These are phyloP conservation scores for Polydesmus complanatus DNA, from an alignment of 2,888 invertebrate species.

Conservation along the genomic window DNA sequence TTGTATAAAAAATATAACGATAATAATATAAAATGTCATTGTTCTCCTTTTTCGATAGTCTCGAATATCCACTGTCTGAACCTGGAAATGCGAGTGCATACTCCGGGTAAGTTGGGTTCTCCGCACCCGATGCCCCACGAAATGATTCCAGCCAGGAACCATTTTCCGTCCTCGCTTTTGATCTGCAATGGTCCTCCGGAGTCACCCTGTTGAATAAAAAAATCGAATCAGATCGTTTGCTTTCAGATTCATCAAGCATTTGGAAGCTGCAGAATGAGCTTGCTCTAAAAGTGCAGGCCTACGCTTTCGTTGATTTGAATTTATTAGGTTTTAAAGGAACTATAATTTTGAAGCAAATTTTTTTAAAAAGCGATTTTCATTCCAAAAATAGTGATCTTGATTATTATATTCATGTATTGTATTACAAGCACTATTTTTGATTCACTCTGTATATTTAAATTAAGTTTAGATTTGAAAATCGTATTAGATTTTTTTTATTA, in stretches of 20 bases:
- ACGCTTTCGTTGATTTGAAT: too few relatives aligned
- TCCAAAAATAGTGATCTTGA: too few relatives aligned
- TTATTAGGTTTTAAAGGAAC: neutral
- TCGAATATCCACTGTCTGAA: constrained; percentile 72
- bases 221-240: neutral
- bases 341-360: neutral
- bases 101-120: constrained; percentile 81
- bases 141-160: constrained; percentile 84
- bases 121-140: constrained; percentile 92
- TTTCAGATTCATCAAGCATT: too few relatives aligned
- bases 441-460: too few relatives aligned
- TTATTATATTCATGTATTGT: too few relatives aligned
- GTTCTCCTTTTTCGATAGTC: constrained; percentile 9
- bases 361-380: neutral
- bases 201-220: constrained; percentile 67
- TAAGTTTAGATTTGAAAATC: too few relatives aligned
- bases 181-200: constrained; percentile 80
- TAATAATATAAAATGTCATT: too few relatives aligned
- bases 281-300: too few relatives aligned
- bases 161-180: constrained; percentile 68
- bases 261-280: too few relatives aligned
- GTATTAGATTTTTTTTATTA: too few relatives aligned
- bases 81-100: constrained; percentile 85
- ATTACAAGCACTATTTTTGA: too few relatives aligned
- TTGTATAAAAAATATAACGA: too few relatives aligned